These are phyloP conservation scores for Drosophila malerkotliana DNA, from an alignment of 1,140 invertebrate genomes.

Conservation along the genomic window DNA sequence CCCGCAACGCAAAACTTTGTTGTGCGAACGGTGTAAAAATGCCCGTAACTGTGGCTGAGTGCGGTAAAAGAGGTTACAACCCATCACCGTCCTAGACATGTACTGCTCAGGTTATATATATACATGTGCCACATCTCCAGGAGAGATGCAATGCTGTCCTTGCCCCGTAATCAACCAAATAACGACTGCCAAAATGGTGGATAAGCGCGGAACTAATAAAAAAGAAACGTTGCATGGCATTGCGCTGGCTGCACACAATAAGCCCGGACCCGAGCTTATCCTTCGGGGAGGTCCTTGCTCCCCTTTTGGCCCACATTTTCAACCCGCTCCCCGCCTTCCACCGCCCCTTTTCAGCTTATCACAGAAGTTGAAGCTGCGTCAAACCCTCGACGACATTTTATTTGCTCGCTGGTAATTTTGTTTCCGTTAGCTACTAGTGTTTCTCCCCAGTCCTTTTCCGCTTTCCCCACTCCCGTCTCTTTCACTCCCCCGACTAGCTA, in stretches of 20 bases:
- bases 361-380: constrained; percentile 60
- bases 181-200: constrained; percentile 74
- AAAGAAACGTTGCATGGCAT: constrained; percentile 66
- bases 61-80: constrained; percentile 22
- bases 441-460: constrained; percentile 24
- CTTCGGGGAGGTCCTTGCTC: constrained; percentile 39
- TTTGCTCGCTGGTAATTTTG: constrained; percentile 77
- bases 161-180: constrained; percentile 74
- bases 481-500: constrained; percentile 1
- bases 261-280: constrained; percentile 24
- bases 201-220: constrained; percentile 80
- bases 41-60: background rate
- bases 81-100: constrained; percentile 23
- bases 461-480: constrained; percentile 1
- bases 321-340: background rate
- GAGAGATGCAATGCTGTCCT: constrained; percentile 47
- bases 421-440: constrained; percentile 73
- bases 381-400: constrained; percentile 80
- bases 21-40: constrained; percentile 25
- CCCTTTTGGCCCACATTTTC: constrained; percentile 1
- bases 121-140: constrained; percentile 9
- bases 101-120: constrained; percentile 13
- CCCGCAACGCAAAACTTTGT: constrained; percentile 38
- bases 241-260: constrained; percentile 64
- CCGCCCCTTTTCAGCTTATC: constrained; percentile 43